These are phyloP conservation scores for Holcopasites calliopsidis DNA, from an alignment of 1,140 invertebrate species.

Conservation along the genomic window DNA sequence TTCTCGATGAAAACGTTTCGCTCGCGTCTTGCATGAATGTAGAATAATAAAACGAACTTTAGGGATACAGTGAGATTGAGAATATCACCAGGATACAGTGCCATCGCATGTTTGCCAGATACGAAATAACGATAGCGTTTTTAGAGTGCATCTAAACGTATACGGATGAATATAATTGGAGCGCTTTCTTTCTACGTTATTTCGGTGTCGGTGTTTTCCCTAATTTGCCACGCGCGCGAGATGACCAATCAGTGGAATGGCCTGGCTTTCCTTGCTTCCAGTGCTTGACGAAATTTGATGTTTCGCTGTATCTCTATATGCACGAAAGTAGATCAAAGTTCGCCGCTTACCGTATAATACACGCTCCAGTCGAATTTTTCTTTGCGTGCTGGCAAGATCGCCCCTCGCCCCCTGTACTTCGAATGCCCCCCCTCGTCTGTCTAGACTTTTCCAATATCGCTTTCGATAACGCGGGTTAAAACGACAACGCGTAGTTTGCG, in stretches of 20 bases:
- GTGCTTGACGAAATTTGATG: not conserved
- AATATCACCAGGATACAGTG: not conserved
- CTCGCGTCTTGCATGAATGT: too few relatives aligned
- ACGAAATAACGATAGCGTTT: not conserved
- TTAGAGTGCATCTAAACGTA: not conserved
- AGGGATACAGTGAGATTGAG: too few relatives aligned
- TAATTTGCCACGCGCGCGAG: not conserved
- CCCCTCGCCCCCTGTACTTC: too few relatives aligned
- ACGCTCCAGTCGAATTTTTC: too few relatives aligned
- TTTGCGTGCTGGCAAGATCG: too few relatives aligned
- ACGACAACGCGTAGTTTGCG: too few relatives aligned
- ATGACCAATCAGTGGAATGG: constrained; percentile 10
- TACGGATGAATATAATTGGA: constrained; percentile 2
- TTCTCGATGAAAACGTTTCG: too few relatives aligned
- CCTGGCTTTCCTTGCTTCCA: constrained; percentile 8
- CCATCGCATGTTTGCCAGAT: not conserved
- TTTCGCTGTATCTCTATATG: not conserved
- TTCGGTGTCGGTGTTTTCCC: not conserved
- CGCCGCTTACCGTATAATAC: too few relatives aligned
- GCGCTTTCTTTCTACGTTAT: constrained; percentile 33
- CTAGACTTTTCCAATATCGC: too few relatives aligned
- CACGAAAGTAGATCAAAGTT: constrained; percentile 4
- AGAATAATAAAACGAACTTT: too few relatives aligned
- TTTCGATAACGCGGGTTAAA: not conserved
- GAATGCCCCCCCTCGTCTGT: too few relatives aligned